Percentiles rank a stretch among this genome's conserved stretches.
Evolutionary conservation across 2,797 vertebrate genomes (phyloP).

Genomic region (Mormyrops attenuatus): DNA sequence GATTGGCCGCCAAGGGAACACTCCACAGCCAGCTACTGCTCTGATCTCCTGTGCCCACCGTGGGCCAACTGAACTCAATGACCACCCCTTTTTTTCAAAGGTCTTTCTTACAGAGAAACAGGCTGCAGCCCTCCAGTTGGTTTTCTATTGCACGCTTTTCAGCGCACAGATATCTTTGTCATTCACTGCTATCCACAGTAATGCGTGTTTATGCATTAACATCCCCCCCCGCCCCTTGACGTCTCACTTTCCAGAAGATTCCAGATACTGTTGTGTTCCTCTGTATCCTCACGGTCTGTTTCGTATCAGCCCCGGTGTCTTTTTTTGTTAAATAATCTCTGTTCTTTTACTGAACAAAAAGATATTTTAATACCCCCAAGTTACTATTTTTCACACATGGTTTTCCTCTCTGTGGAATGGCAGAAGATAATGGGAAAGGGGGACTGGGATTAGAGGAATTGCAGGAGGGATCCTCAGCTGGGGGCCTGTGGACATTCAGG

Average conservation of each 20-base stretch:
- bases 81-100: not conserved
- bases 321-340: not conserved
- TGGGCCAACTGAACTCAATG: not conserved
- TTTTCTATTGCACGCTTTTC: not conserved
- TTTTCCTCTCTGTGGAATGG: not conserved
- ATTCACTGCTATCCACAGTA: slow-evolving; percentile 1
- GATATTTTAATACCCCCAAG: not conserved
- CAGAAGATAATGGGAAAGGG: not conserved
- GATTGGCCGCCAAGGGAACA: not conserved
- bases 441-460: not conserved
- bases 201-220: not conserved
- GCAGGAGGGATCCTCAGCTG: not conserved
- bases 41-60: not conserved
- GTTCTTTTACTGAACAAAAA: slow-evolving; percentile 5
- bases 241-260: not conserved
- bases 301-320: not conserved
- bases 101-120: not conserved
- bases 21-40: not conserved
- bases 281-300: not conserved
- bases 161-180: slow-evolving; percentile 2
- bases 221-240: not conserved
- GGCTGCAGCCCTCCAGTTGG: not conserved
- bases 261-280: not conserved
- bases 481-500: not conserved
- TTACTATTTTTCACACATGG: not conserved